Evolutionary conservation across 2,113 vertebrate species (phyloP).

Genomic region (Callopanchax toddi): DNA sequence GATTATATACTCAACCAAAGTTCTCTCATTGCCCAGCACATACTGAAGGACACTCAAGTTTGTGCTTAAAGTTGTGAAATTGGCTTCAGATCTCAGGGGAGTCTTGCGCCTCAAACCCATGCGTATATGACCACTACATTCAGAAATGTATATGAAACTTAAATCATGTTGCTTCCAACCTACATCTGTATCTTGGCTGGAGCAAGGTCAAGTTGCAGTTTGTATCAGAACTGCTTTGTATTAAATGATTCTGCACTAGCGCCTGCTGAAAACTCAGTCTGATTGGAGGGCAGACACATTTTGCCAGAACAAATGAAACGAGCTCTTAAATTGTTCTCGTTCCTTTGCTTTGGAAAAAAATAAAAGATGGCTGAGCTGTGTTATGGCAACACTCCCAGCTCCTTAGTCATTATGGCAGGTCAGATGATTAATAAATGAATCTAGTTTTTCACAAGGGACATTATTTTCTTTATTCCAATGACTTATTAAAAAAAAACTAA

Average conservation of each 20-base stretch:
- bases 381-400: not conserved
- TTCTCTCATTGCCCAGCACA: constrained; percentile 3
- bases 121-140: not conserved
- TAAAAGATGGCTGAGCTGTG: not conserved
- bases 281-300: not conserved
- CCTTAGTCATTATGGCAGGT: constrained; percentile 1
- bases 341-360: not conserved
- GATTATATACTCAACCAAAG: constrained; percentile 8
- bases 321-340: not conserved
- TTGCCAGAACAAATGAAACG: not conserved
- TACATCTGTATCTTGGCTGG: not conserved
- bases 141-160: not conserved
- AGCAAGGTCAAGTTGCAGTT: constrained; percentile 20
- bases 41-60: constrained; percentile 1
- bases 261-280: not conserved
- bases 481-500: constrained; percentile 26
- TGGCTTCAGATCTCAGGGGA: constrained; percentile 26
- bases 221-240: not conserved
- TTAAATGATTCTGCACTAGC: not conserved
- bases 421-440: not conserved
- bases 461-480: constrained; percentile 34
- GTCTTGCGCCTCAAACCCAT: not conserved
- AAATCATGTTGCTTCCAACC: not conserved
- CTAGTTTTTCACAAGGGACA: not conserved
- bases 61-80: constrained; percentile 17